These are phyloP conservation scores for Ceyx melanurus DNA, from an alignment of 2,113 vertebrate species.

Conservation along the genomic window DNA sequence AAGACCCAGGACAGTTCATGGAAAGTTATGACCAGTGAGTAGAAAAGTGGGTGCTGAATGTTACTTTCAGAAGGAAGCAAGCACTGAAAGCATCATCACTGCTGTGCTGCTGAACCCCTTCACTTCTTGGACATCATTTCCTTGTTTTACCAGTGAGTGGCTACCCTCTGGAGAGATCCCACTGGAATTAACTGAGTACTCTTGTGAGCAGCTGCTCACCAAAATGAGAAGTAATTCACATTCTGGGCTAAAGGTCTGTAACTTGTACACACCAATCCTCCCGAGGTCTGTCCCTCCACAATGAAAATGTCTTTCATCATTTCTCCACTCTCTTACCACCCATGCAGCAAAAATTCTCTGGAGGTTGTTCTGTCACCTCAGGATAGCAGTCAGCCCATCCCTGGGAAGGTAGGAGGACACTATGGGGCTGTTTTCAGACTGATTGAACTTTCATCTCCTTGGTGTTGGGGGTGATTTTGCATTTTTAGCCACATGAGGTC, in stretches of 20 bases:
- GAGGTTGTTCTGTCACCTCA: neutral
- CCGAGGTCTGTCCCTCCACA: neutral
- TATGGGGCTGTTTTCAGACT: neutral
- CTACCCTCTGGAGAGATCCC: neutral
- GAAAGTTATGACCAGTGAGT: neutral
- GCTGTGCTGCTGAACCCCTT: neutral
- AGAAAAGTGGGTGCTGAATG: neutral
- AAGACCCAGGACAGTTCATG: conserved; percentile 8
- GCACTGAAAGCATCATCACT: neutral
- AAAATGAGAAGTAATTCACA: neutral
- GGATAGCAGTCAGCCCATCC: neutral
- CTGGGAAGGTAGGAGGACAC: neutral
- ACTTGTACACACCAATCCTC: neutral
- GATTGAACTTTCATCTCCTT: neutral
- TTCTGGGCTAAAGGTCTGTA: neutral
- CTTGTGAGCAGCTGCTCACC: neutral
- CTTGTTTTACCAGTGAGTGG: neutral
- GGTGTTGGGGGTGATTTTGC: neutral
- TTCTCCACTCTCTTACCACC: neutral
- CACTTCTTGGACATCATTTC: neutral
- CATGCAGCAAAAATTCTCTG: neutral
- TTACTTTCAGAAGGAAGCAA: neutral
- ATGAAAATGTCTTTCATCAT: neutral
- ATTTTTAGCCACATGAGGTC: neutral
- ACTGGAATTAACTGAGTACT: neutral